Conservation (phyloP, 2,888 invertebrate species). For the Agrotis segetum region DNA sequence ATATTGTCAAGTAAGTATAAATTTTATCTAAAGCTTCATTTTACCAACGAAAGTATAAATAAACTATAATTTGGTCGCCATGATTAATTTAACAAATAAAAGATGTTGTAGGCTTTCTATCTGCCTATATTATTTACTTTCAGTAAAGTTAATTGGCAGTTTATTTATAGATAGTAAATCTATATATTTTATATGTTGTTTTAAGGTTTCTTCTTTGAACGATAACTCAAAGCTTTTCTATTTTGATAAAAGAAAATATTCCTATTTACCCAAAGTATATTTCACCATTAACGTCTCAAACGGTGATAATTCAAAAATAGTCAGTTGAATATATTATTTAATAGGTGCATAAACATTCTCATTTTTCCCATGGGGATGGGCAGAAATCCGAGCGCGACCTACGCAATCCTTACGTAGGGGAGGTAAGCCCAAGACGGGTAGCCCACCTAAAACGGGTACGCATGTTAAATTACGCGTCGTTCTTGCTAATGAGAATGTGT, state of each 20-base stretch:
- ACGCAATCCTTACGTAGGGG: no score
- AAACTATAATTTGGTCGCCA: constrained; percentile 18
- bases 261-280: not conserved
- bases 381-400: no score
- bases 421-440: not conserved
- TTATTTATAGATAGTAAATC: constrained; percentile 9
- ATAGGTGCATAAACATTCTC: no score
- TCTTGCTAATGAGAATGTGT: no score
- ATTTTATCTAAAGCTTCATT: not conserved
- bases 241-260: not conserved
- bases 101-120: constrained; percentile 12
- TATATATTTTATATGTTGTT: not conserved
- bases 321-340: no score
- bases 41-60: constrained; percentile 7
- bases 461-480: no score
- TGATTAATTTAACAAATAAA: constrained; percentile 14
- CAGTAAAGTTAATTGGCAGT: not conserved
- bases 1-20: constrained; percentile 26
- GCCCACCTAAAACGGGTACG: no score
- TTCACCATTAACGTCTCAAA: no score
- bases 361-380: no score
- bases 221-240: not conserved
- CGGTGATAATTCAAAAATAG: no score
- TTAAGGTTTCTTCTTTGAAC: constrained; percentile 5
- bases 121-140: constrained; percentile 22